Evolutionary conservation across 2,888 invertebrate genomes (phyloP), one percentile per base, ranked within the genome.

Genomic region (Philonicus albiceps): DNA sequence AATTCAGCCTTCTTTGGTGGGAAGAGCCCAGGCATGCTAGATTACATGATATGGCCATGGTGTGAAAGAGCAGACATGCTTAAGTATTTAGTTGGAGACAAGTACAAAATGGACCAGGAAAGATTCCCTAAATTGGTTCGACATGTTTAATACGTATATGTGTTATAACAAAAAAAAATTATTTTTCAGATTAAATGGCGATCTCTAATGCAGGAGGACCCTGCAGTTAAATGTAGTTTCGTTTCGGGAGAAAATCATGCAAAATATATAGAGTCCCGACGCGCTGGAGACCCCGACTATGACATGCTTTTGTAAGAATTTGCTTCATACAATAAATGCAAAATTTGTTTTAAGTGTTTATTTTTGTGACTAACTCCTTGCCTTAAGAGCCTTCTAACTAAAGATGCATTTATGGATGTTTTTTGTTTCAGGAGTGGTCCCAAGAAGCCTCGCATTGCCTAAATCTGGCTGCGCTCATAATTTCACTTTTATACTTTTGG

Each of bases 1-100:
- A 94, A 93, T 30, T 94, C 94, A 0, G 93, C 93, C 81, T 97
- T 94, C 91, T 94, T 96, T 89, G 93, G 95, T 87, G 96, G 96
- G 0, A 93, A 94, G 86, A 93, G 93, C 87, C 96, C 97, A 0
- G 96, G 96, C 75, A 94, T 96, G 93, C 92, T 97, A 84, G 97
- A 97, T 91, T 96, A 95, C 89, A 96, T 97, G 93, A 95, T 97
- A 88, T 97, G 96, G 96, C 97, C 97, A 1, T 97, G 96, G 95
- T 94, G 96, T 89, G 97, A 97, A 91, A 91, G 92, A 53, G 88
- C 91, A 4, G 88, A 90, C 19, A 89, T 96, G 72, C 92, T 96
- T 0, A 93, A 93, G 89, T 91, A 95, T 30, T 90, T 95, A 74
- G 94, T 94, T 7, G 94, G 94, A 81, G 93, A 94, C 74, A 94